These are phyloP conservation scores for Coptodon rendalli DNA, from an alignment of 2,113 vertebrate species.

Conservation along the genomic window DNA sequence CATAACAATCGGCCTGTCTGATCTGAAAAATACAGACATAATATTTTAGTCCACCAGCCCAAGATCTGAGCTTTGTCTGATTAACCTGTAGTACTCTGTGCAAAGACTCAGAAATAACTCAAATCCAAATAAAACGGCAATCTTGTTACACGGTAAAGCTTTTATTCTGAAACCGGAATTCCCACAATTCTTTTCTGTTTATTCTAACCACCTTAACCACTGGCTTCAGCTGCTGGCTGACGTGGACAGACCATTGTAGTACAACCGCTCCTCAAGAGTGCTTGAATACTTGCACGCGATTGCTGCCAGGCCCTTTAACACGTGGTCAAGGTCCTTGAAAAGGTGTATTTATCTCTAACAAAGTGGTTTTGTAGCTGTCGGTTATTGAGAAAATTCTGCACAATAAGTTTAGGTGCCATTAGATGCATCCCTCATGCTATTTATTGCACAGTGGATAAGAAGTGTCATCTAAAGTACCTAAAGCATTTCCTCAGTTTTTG, in stretches of 20 bases:
- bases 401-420: background rate
- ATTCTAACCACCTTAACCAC: background rate
- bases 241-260: background rate
- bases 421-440: background rate
- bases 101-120: background rate
- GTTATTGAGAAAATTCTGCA: background rate
- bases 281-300: background rate
- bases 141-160: background rate
- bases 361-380: background rate
- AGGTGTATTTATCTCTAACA: background rate
- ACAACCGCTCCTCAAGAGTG: background rate
- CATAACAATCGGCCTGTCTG: background rate
- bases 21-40: background rate
- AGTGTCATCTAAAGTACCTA: background rate
- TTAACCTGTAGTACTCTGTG: background rate
- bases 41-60: background rate
- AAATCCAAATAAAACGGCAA: background rate
- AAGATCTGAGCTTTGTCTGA: background rate
- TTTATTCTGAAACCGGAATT: conserved; percentile 1
- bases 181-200: background rate
- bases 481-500: background rate
- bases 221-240: background rate
- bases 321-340: background rate
- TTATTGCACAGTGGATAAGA: background rate
- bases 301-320: background rate